These are phyloP conservation scores for Chascanopsetta lugubris DNA, from an alignment of 2,113 vertebrate genomes.

Conservation along the genomic window DNA sequence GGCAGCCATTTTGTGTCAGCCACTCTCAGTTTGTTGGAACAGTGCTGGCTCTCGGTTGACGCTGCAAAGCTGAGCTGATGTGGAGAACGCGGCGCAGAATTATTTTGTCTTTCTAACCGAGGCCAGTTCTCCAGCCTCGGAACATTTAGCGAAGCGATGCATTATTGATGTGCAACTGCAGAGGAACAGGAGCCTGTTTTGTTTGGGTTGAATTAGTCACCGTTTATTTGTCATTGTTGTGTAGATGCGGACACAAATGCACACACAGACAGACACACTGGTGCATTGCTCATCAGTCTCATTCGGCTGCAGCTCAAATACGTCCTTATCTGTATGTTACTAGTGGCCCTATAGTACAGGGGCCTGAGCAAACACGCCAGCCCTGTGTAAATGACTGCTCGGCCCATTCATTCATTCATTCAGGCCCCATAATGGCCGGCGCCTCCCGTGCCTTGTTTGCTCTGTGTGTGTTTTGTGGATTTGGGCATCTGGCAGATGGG, in stretches of 20 bases:
- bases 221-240: slow-evolving; percentile 8
- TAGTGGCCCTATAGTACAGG: neutral
- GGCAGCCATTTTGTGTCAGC: slow-evolving; percentile 73
- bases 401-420: slow-evolving; percentile 52
- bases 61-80: slow-evolving; percentile 3
- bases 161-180: slow-evolving; percentile 34
- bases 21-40: slow-evolving; percentile 32
- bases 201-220: neutral
- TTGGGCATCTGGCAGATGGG: slow-evolving; percentile 72
- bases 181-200: neutral
- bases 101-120: neutral
- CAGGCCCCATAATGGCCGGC: slow-evolving; percentile 51
- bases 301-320: slow-evolving; percentile 39
- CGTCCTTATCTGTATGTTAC: slow-evolving; percentile 49
- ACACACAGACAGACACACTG: slow-evolving; percentile 21
- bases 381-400: slow-evolving; percentile 32
- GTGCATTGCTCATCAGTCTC: slow-evolving; percentile 43
- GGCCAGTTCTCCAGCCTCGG: neutral
- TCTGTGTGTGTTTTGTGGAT: slow-evolving; percentile 61
- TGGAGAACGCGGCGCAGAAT: slow-evolving; percentile 1
- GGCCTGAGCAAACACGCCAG: slow-evolving; percentile 57
- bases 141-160: slow-evolving; percentile 7
- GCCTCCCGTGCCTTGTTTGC: slow-evolving; percentile 60
- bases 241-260: slow-evolving; percentile 6
- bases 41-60: slow-evolving; percentile 28